Evolutionary conservation across 2,888 invertebrate species (phyloP), one percentile per base, ranked within the genome.

Genomic region (Odontomyia ornata): DNA sequence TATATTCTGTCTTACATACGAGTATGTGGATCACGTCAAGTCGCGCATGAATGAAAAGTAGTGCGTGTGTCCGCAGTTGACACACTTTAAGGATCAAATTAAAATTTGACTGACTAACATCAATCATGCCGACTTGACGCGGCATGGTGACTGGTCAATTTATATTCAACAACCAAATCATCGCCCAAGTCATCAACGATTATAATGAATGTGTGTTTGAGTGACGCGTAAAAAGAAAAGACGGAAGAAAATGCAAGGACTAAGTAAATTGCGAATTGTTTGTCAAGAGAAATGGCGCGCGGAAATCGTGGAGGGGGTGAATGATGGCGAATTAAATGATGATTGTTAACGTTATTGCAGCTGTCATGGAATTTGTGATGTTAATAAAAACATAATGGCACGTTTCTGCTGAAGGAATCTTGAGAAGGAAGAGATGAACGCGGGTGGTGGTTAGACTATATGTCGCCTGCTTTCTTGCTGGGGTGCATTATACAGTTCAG

Each of bases 41-140:
- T 9, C 15, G 5, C 52, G 4, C 13, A 52, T 52, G 52, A 13
- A 52, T 52, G 15, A 18, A n/a, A 4, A 52, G 18, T n/a, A n/a
- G 13, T 52, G 52, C 5, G 18, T 18, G 15, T 52, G 52, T 65
- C 36, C 21, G 18, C 36, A 13, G n/a, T 21, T 56, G 56, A 56
- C 71, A 72, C 56, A 28, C 25, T 72, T 56, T 56, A 72, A 27
- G 71, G 71, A 72, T 72, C n/a, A 72, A 72, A 72, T 72, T 72
- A 72, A 72, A 72, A 25, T 72, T 72, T 72, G 27, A 72, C 71
- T 15, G 18, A 46, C 71, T 2, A 65, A 65, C 65, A 72, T 72
- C 71, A 72, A 72, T 72, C 71, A 72, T 28, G 3, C 15, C 52
- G 3, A 15, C 52, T 9, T 52, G 52, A 52, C 52, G 15, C 13